A percentile compares a stretch with the other conserved stretches of the same genome.
phyloP scores from a whole-genome alignment of 1,140 invertebrate species.

The Macrotrachela quadricornifera region DNA sequence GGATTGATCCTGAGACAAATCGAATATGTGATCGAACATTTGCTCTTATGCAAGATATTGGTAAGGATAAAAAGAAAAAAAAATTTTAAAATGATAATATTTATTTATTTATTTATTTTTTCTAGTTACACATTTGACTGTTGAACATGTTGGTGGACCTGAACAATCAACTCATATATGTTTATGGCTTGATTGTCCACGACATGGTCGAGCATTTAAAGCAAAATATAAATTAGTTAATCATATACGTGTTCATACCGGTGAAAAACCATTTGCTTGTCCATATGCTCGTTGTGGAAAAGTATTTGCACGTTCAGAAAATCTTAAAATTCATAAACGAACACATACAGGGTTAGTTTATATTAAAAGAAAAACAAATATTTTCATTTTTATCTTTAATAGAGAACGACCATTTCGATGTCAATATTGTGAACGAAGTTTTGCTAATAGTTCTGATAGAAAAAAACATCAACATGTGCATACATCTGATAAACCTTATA shows the following conservation, averaged over 20 bases:
- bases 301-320: slow-evolving; percentile 89
- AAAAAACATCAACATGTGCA: slow-evolving; percentile 99
- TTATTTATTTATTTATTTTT: not conserved
- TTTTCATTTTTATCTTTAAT: slow-evolving; percentile 37
- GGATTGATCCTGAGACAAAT: slow-evolving; percentile 7
- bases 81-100: not conserved
- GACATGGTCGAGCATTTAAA: slow-evolving; percentile 53
- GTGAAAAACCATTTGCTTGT: slow-evolving; percentile 93
- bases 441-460: slow-evolving; percentile 90
- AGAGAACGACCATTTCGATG: slow-evolving; percentile 98
- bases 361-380: not conserved
- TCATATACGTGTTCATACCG: slow-evolving; percentile 93
- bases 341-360: slow-evolving; percentile 41
- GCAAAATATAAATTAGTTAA: slow-evolving; percentile 99
- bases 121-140: slow-evolving; percentile 3
- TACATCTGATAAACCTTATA: slow-evolving; percentile 97
- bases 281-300: slow-evolving; percentile 87
- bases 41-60: slow-evolving; percentile 5
- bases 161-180: slow-evolving; percentile 7
- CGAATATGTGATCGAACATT: slow-evolving; percentile 3
- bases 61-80: not conserved
- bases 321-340: slow-evolving; percentile 93
- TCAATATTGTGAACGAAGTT: slow-evolving; percentile 83
- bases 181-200: slow-evolving; percentile 4
- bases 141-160: slow-evolving; percentile 8